Base-by-base conservation (phyloP, 2,797 vertebrate species). In the Cynodonichthys magdalenae region DNA sequence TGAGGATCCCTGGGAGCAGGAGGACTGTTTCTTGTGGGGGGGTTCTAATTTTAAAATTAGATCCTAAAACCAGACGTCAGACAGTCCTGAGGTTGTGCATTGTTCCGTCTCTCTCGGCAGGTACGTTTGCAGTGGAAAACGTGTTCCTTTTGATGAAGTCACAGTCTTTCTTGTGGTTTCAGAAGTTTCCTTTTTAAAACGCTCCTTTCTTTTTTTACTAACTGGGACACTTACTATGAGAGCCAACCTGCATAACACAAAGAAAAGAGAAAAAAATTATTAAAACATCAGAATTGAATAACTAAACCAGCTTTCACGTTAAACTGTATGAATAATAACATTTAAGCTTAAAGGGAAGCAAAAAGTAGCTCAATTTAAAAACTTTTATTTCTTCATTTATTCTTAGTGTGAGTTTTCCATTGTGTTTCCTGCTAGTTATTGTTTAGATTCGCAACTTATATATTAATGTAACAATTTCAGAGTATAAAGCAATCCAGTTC, bases 141-240 rank as follows among this genome's bases (percentile, higher is more conserved):
- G 5, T 31, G 12, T 41, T 74, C n/a, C 42, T 45, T 70, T 63
- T 81, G 63, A 74, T 69, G 69, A 15, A 55, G 15, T 63, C 24
- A 39, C 27, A 56, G 63, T 63, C 71, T 76, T 80, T 85, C 81
- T 82, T 85, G 74, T 79, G 84, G 70, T 79, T 81, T 69, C 12
- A 53, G 14, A 67, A 52, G 29, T 63, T 71, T 81, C 61, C 51
- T 72, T 24, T 24, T 10, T 20, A 31, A 69, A 71, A 53, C 4
- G 10, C 19, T 48, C 18, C 9, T 10, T 24, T 42, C 20, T 42
- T 20, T 44, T 14, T 31, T 77, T 59, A 54, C 17, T 84, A 15
- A 76, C 53, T 0, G 0, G 2, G 11, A 19, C 42, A 39, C 3
- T 1, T 85, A 73, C 72, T 65, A 45, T 8, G 63, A 74, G 49